Base-by-base conservation (phyloP, 92 coral and sea anemone genomes). In the Anthopleura xanthogrammica region DNA sequence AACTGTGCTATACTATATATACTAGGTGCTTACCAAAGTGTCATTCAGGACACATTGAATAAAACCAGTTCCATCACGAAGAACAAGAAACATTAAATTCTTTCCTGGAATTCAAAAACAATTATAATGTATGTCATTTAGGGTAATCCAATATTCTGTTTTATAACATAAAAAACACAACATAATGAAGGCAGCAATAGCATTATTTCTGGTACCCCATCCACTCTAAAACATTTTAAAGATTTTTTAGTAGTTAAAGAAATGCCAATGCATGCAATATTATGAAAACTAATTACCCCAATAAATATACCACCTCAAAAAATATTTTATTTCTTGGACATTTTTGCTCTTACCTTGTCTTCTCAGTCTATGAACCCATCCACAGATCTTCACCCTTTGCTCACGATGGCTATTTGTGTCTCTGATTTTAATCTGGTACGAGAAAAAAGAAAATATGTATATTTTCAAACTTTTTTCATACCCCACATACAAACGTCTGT, bases 41-140 rank as follows among this genome's bases (percentile, higher is more conserved):
- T 96, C 99, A 52, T 88, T 86, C 89, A 96, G 73, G 36, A 96
- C 98, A 86, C 99, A 96, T 48, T 96, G 99, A 75, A 96, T 93
- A 76, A 96, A 94, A n/a, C 99, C 99, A 70, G 90, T 94, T 4
- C 99, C 99, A 90, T 96, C 99, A 86, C 99, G 90, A 19, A 96
- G 91, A 42, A 92, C 99, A 62, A 95, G 82, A 84, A 96, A 96
- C 95, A 94, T 96, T 85, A 96, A 83, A 81, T 90, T 94, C 78
- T 92, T 96, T 6, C 98, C 98, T 94, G 78, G 65, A 40, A 16
- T 57, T 52, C 12, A 50, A 7, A 54, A 54, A 54, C 58, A 54
- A 50, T 50, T 14, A 54, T 12, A 1, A 50, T 54, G 14, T 13
- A 54, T 46, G 50, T 4, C 9, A 46, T 46, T 46, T 46, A 2